Evolutionary conservation across 2,888 invertebrate genomes (phyloP), one percentile per base, ranked within the genome.

Genomic region (Saturnia pavonia): DNA sequence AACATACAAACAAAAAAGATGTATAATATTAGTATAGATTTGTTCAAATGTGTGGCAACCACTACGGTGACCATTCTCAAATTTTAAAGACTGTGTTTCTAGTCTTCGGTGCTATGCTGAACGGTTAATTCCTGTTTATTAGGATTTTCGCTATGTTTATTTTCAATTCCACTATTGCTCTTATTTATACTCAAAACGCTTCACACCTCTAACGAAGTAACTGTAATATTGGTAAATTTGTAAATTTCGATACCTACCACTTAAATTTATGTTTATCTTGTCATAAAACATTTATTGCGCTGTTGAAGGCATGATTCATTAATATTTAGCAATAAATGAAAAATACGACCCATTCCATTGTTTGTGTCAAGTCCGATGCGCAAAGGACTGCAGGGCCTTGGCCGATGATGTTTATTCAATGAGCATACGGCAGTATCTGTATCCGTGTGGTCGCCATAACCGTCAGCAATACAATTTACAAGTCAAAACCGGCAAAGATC

Each of bases 371-470:
- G 40, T 40, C 16, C 19, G 65, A 65, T 40, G 65, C n/a, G n/a
- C 40, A 69, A 69, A 45, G 34, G 72, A 75, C 74, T 72, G 74
- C 70, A 70, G 73, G 74, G 67, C 79, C 82, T 84, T 80, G 77
- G 72, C 68, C 48, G 68, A 71, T 78, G 73, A 86, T 86, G 80
- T 84, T 83, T 86, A 86, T 85, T 84, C 85, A 85, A 74, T 72
- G 76, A 72, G 73, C 73, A 69, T 72, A 70, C 69, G 73, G 3
- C 65, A 40, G 68, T 22, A 68, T 74, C 73, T 74, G 68, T 22
- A 68, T 74, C 73, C 74, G 73, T 74, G 75, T 73, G 69, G 73
- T 72, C 70, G 71, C 72, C 77, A 71, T 77, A 74, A 74, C 77
- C 74, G 74, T 75, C 19, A 7, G 65, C 65, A 9, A 9, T 16